phyloP scores from a whole-genome alignment of 2,797 vertebrate species.

The Megalops cyprinoides region DNA sequence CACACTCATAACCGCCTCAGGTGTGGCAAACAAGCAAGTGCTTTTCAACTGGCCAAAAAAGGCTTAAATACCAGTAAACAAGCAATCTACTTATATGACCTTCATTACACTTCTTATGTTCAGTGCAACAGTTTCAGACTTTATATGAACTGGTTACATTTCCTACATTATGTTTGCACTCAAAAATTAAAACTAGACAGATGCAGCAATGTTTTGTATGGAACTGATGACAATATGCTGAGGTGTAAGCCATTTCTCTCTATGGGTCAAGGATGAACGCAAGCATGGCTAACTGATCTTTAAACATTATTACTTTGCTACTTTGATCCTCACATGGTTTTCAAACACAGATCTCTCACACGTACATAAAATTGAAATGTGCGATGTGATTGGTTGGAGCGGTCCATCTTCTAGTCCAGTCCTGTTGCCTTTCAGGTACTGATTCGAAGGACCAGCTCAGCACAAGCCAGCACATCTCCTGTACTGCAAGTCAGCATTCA shows the following conservation, averaged over 20 bases:
- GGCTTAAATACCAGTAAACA: slow-evolving; percentile 22
- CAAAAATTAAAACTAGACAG: not conserved
- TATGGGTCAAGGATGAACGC: not conserved
- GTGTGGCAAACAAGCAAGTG: not conserved
- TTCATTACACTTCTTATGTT: slow-evolving; percentile 25
- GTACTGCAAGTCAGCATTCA: not conserved
- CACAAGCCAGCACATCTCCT: not conserved
- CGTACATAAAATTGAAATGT: not conserved
- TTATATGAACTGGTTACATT: slow-evolving; percentile 24
- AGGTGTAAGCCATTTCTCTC: not conserved
- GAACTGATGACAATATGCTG: not conserved
- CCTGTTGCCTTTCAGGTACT: not conserved
- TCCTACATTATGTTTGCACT: not conserved
- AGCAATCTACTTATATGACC: slow-evolving; percentile 1
- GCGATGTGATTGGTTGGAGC: not conserved
- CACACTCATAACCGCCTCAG: slow-evolving; percentile 8
- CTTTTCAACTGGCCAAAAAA: slow-evolving; percentile 17
- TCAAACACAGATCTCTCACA: not conserved
- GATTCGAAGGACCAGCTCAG: slow-evolving; percentile 7
- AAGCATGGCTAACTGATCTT: not conserved
- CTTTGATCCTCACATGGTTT: not conserved
- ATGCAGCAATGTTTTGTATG: not conserved
- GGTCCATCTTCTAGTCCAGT: not conserved
- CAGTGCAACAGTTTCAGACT: slow-evolving; percentile 35
- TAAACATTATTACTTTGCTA: not conserved